Base-by-base conservation (phyloP, 2,113 vertebrate species). In the Xerus inauris region DNA sequence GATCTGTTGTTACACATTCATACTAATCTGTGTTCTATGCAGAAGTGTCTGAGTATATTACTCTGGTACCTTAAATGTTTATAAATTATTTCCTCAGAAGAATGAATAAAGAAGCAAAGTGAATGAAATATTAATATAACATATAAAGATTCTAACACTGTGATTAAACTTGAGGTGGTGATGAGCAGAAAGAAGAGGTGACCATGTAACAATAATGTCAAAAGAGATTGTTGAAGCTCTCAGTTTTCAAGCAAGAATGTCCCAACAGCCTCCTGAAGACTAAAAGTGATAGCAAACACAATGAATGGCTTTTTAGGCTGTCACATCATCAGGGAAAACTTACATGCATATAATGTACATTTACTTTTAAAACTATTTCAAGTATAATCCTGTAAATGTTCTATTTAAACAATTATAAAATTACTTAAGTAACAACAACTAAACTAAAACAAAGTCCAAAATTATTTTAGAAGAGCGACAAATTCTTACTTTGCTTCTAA, bases 391-490 rank as follows among this genome's bases (percentile, higher is more conserved):
- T 75, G 32, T 73, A 42, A 72, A 24, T 14, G 20, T 82, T 49
- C 14, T 65, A 85, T 85, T 89, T 89, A 7, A 6, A 13, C 17
- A 72, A 59, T 32, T 47, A 54, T 54, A 45, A 64, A 91, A 71
- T 65, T 11, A 65, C 32, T 72, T 72, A 79, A 79, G 71, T 85
- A 80, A 84, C 6, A 77, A 11, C 59, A 95, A 87, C 17, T 71
- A 76, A 45, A 28, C 8, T 5, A 14, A 86, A 82, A 65, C 19
- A 88, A 57, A 6, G 22, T 71, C 57, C 42, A 76, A 42, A 57
- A 84, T 67, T 88, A 84, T 72, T 96, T 90, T 86, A 69, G 67
- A 82, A 90, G 35, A 42, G 16, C 4, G 49, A 87, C 11, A 89
- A 57, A 59, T 22, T 73, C 81, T 71, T 65, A 4, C 26, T 87